phyloP scores from a whole-genome alignment of 2,888 invertebrate species.

The Myathropa florea region DNA sequence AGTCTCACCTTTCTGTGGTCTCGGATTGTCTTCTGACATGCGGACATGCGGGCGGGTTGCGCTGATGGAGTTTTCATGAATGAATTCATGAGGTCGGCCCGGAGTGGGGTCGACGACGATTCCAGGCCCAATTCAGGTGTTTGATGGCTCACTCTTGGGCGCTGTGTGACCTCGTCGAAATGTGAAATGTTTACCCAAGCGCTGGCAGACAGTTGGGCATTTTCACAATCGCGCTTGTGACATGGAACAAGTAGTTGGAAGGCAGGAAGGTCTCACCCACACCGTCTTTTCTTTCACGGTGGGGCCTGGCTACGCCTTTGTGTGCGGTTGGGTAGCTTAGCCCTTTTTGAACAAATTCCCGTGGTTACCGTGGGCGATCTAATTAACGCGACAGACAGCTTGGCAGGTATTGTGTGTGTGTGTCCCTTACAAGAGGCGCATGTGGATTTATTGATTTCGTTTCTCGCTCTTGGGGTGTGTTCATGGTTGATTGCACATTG shows the following conservation, averaged over 20 bases:
- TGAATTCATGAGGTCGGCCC: constrained; percentile 58
- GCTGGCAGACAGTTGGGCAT: constrained; percentile 67
- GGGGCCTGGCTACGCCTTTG: not conserved
- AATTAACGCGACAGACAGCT: constrained; percentile 37
- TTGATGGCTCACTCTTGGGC: not conserved
- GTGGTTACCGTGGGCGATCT: constrained; percentile 40
- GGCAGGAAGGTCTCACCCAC: constrained; percentile 13
- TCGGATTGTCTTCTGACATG: not conserved
- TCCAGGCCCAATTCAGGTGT: too few species aligned
- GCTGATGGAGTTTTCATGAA: constrained; percentile 53
- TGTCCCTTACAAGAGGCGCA: not conserved
- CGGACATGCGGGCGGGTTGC: not conserved
- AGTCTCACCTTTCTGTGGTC: constrained; percentile 24
- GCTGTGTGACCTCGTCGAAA: constrained; percentile 16
- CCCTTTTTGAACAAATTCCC: constrained; percentile 28
- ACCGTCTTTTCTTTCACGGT: not conserved
- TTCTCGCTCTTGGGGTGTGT: constrained; percentile 24
- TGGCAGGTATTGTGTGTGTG: constrained; percentile 5
- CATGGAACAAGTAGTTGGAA: not conserved
- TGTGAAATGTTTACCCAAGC: constrained; percentile 62
- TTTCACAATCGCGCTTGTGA: constrained; percentile 55
- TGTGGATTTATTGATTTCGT: constrained; percentile 31
- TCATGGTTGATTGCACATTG: not conserved
- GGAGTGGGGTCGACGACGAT: not conserved
- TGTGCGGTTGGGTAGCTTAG: constrained; percentile 28